Evolutionary conservation across 2,113 vertebrate species (phyloP).

Genomic region (Pyrgilauda ruficollis): DNA sequence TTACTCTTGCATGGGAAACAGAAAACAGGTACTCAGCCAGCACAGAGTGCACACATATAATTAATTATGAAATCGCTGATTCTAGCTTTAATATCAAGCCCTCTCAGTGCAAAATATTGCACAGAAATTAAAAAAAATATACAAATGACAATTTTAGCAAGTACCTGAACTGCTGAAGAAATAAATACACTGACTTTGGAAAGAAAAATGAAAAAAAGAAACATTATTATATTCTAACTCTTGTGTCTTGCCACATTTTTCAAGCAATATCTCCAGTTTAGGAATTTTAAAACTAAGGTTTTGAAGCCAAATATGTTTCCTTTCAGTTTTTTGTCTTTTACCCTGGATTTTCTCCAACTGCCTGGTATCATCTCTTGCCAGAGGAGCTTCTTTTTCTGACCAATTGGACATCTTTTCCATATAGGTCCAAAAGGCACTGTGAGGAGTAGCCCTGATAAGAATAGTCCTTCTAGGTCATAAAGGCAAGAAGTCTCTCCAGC

Average conservation of each 20-base stretch:
- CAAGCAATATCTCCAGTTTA: not conserved
- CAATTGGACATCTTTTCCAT: not conserved
- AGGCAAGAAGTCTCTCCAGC: not conserved
- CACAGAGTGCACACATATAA: not conserved
- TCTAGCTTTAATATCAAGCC: not conserved
- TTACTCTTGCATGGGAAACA: not conserved
- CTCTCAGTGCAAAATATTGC: not conserved
- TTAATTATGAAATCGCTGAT: not conserved
- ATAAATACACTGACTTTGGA: not conserved
- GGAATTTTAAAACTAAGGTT: not conserved
- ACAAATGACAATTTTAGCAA: not conserved
- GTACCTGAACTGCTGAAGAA: not conserved
- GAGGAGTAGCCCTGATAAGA: not conserved
- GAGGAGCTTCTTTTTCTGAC: not conserved
- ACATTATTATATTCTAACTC: not conserved
- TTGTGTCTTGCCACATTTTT: not conserved
- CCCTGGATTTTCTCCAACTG: not conserved
- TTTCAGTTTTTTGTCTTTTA: not conserved
- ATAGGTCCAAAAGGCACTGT: not conserved
- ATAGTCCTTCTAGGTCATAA: conserved; percentile 24
- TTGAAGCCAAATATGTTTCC: not conserved
- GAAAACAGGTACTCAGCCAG: not conserved
- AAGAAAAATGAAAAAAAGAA: not conserved
- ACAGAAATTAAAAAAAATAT: not conserved
- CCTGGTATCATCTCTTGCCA: not conserved